These are phyloP conservation scores for Urophycis tenuis DNA, from an alignment of 2,797 vertebrate species.

Conservation along the genomic window DNA sequence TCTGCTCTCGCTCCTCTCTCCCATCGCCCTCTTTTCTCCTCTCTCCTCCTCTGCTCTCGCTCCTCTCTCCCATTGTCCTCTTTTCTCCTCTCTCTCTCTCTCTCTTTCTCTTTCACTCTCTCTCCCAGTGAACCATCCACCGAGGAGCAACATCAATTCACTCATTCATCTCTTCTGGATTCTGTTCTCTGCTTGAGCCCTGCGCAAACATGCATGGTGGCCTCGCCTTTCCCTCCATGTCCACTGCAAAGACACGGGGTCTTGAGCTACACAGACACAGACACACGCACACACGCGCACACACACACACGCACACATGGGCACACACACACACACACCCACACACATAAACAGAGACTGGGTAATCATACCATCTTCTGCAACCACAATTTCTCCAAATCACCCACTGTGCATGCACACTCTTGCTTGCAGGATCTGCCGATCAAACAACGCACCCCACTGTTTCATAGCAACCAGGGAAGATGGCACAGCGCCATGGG, in stretches of 20 bases:
- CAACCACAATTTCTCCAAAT: slow-evolving; percentile 18
- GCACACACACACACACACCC: neutral
- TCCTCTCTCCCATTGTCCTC: neutral
- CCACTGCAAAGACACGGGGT: neutral
- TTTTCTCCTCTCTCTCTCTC: neutral
- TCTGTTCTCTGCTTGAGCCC: neutral
- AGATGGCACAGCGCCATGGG: slow-evolving; percentile 21
- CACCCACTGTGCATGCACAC: slow-evolving; percentile 21
- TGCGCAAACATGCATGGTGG: neutral
- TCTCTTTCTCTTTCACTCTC: neutral
- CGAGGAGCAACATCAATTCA: neutral
- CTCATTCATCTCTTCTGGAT: neutral
- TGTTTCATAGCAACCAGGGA: slow-evolving; percentile 22
- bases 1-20: neutral
- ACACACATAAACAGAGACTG: slow-evolving; percentile 6
- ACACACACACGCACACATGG: neutral
- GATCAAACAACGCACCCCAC: slow-evolving; percentile 31
- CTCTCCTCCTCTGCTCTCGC: neutral
- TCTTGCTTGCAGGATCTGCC: slow-evolving; percentile 23
- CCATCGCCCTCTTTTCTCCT: neutral
- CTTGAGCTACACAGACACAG: neutral
- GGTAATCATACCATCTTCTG: slow-evolving; percentile 15
- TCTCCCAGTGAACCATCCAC: neutral
- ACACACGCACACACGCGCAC: neutral
- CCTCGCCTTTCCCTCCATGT: neutral